Percentiles rank a stretch among this genome's conserved stretches.
phyloP scores from a whole-genome alignment of 2,113 vertebrate species.

The Myanophis thanlyinensis region DNA sequence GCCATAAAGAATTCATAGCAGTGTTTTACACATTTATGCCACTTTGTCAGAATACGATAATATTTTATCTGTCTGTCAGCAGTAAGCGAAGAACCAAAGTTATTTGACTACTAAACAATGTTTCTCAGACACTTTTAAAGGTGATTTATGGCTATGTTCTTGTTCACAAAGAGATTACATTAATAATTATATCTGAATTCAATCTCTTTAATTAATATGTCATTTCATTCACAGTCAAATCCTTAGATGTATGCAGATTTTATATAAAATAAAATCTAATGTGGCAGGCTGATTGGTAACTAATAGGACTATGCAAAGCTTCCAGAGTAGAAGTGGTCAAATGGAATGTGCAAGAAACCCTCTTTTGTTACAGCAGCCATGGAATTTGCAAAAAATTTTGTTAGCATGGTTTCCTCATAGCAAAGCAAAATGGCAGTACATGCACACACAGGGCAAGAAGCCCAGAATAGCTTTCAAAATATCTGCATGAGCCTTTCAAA shows the following conservation, averaged over 20 bases:
- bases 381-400: neutral
- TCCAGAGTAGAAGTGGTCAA: neutral
- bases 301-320: neutral
- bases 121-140: neutral
- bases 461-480: neutral
- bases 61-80: neutral
- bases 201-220: neutral
- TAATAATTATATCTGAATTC: constrained; percentile 23
- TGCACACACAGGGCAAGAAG: neutral
- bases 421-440: neutral
- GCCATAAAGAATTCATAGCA: constrained; percentile 52
- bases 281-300: neutral
- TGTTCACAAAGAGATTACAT: constrained; percentile 24
- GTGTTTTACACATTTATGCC: constrained; percentile 35
- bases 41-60: constrained; percentile 39
- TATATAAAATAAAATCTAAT: neutral
- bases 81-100: constrained; percentile 23
- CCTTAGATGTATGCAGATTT: neutral
- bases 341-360: neutral
- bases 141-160: neutral
- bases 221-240: neutral
- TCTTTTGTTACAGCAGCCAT: neutral
- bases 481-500: neutral
- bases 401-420: neutral
- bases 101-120: constrained; percentile 4